Evolutionary conservation across 2,888 invertebrate genomes (phyloP), one percentile per base, ranked within the genome.

Genomic region (Ectemnius lituratus): DNA sequence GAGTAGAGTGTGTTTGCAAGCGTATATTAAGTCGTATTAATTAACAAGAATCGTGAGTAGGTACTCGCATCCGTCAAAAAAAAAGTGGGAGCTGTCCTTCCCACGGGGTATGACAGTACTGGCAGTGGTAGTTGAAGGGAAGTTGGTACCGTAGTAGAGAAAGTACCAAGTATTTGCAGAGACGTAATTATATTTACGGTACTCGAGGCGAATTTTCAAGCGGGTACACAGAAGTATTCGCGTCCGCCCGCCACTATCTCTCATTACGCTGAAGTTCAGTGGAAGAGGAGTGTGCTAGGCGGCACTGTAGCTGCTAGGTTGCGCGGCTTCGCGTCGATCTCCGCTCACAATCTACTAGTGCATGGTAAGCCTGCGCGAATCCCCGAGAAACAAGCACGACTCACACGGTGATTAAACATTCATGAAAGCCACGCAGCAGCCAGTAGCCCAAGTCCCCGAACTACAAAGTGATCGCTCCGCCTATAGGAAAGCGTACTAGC

Each of bases 161-260:
- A 14, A 52, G 52, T 11, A 52, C 5, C 52, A 52, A 52, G 52
- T 52, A 52, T 52, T 52, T 52, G 52, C 52, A 52, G 52, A 52
- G 52, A 52, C 52, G 52, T 52, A 52, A 52, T 52, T 52, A 52
- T 52, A 52, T 52, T 52, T 52, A 52, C 52, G 52, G 16, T 52
- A 16, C 16, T 52, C n/a, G n/a, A 5, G 52, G 52, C 52, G 52
- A 52, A 16, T 52, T 52, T 52, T 52, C 52, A 16, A 52, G 52
- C 52, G 16, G 52, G 52, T 14, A 16, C 14, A 52, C 52, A 16
- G 37, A 37, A 37, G 37, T 37, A 37, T 37, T 37, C 37, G 37
- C 37, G 37, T 37, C 37, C 37, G 37, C 37, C 37, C 37, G 37
- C 37, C 37, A 37, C 37, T 37, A 37, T 37, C 8, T 37, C 37